Conservation (phyloP, 1,140 invertebrate species). For the Nephila pilipes region DNA sequence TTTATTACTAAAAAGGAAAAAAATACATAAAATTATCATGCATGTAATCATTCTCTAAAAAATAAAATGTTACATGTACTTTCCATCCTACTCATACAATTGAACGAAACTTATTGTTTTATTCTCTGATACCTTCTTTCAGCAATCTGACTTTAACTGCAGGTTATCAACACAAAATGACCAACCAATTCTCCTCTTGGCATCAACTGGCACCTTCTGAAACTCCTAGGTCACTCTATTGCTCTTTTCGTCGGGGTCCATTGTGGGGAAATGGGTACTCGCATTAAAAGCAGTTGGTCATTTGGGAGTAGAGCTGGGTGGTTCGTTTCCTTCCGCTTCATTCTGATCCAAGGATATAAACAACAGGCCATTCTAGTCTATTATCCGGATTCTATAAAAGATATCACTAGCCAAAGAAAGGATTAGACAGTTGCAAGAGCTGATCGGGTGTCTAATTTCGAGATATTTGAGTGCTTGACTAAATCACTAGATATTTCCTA, state of each 20-base stretch:
- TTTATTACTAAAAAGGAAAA: no score
- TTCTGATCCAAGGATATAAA: constrained; percentile 16
- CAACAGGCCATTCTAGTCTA: constrained; percentile 14
- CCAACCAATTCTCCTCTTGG: not conserved
- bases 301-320: not conserved
- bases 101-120: not conserved
- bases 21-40: no score
- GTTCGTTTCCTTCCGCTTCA: constrained; percentile 32
- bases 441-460: constrained; percentile 55
- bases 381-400: constrained; percentile 46
- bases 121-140: not conserved
- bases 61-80: no score
- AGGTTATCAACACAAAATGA: constrained; percentile 29
- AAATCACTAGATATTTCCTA: constrained; percentile 11
- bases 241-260: not conserved
- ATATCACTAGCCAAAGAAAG: not conserved
- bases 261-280: not conserved
- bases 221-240: not conserved
- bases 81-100: no score
- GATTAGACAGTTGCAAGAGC: constrained; percentile 37
- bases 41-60: no score
- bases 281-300: constrained; percentile 25
- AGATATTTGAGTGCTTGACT: not conserved
- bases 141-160: constrained; percentile 2
- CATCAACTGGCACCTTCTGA: constrained; percentile 1